These are phyloP conservation scores for Tenualosa ilisha DNA, from an alignment of 2,797 vertebrate genomes.

Conservation along the genomic window DNA sequence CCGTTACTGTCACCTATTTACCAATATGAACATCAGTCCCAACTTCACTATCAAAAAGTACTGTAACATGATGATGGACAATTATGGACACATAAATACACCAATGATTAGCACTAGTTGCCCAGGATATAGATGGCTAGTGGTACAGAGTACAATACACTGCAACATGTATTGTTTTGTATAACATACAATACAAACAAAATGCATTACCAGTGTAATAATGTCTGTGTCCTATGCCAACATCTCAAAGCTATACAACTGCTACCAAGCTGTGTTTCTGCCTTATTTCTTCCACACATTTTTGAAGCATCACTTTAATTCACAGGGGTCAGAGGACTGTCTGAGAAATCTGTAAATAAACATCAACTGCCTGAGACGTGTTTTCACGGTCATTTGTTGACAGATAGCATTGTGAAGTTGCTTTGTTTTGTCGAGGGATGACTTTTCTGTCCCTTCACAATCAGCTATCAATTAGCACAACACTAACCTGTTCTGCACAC, in stretches of 20 bases:
- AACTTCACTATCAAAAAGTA: too few relatives aligned
- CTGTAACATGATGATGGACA: too few relatives aligned
- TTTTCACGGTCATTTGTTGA: background rate
- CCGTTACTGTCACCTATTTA: too few relatives aligned
- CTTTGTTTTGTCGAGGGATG: constrained; percentile 5
- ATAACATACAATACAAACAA: background rate
- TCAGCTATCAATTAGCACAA: constrained; percentile 45
- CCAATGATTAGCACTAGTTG: too few relatives aligned
- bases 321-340: background rate
- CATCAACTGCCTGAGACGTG: background rate
- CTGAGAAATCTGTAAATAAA: constrained; percentile 10
- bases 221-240: background rate
- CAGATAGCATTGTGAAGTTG: background rate
- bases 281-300: background rate
- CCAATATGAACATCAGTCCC: too few relatives aligned
- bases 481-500: constrained; percentile 26
- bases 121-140: too few relatives aligned
- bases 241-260: background rate
- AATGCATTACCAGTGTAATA: background rate
- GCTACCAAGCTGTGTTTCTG: background rate
- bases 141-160: too few relatives aligned
- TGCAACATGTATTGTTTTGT: too few relatives aligned
- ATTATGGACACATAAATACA: too few relatives aligned
- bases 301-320: background rate
- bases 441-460: constrained; percentile 22